These are phyloP conservation scores for Cryptotis parvus DNA, from an alignment of 2,113 vertebrate species.

Conservation along the genomic window DNA sequence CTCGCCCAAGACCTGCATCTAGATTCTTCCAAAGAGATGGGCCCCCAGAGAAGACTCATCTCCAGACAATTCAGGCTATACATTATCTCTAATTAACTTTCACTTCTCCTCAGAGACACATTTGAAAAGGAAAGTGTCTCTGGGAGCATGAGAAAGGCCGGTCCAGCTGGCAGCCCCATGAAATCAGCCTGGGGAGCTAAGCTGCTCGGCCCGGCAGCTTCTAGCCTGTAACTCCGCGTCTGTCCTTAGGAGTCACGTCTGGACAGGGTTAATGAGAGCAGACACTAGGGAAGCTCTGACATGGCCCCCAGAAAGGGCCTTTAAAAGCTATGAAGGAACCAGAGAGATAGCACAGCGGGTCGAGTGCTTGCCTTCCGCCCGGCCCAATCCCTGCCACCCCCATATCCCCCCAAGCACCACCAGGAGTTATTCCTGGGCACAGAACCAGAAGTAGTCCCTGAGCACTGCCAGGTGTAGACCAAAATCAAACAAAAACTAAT, in stretches of 20 bases:
- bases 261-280: background rate
- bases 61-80: conserved; percentile 62
- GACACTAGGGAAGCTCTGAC: background rate
- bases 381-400: too few species aligned
- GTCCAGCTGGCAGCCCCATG: background rate
- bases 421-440: too few species aligned
- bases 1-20: background rate
- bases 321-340: background rate
- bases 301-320: background rate
- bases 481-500: too few species aligned
- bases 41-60: conserved; percentile 57
- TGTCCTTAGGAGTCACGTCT: conserved; percentile 16
- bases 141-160: conserved; percentile 37
- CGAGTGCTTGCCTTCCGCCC: too few species aligned
- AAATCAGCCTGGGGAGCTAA: background rate
- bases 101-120: conserved; percentile 70
- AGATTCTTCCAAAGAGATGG: conserved; percentile 31
- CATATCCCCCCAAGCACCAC: too few species aligned
- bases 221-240: conserved; percentile 55
- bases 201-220: conserved; percentile 21
- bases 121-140: conserved; percentile 53
- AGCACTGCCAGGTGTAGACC: too few species aligned
- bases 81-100: conserved; percentile 78
- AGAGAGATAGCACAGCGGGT: too few species aligned
- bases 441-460: too few species aligned